Percentiles rank a stretch among this genome's conserved stretches.
phyloP scores from a whole-genome alignment of 2,888 invertebrate genomes.

The Leuctra nigra region DNA sequence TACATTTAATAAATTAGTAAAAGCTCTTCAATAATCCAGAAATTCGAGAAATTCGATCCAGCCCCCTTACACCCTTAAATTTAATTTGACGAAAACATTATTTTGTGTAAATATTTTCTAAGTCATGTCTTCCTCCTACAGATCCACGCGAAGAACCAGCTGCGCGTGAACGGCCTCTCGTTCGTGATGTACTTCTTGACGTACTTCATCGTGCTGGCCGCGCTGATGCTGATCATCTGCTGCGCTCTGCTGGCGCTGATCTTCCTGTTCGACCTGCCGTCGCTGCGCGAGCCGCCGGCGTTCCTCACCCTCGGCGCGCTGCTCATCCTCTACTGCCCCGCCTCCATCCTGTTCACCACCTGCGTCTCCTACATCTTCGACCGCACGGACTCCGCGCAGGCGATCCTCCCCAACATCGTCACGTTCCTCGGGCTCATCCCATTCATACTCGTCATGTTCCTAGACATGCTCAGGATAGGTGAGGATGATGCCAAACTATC shows the following conservation, averaged over 20 bases:
- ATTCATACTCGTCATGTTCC: conserved; percentile 60
- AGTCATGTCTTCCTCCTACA: too few relatives aligned
- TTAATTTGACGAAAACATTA: too few relatives aligned
- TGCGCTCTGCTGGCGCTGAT: conserved; percentile 57
- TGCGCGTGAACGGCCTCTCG: conserved; percentile 72
- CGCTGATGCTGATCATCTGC: conserved; percentile 61
- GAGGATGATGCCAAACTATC: too few relatives aligned
- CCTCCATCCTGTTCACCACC: conserved; percentile 68
- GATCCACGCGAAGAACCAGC: conserved; percentile 75
- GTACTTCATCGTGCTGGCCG: conserved; percentile 64
- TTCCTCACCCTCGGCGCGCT: conserved; percentile 59
- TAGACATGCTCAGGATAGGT: conserved; percentile 68
- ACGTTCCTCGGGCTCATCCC: conserved; percentile 70
- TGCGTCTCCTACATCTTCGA: conserved; percentile 74
- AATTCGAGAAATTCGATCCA: too few relatives aligned
- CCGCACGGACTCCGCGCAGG: conserved; percentile 75
- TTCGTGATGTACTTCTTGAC: conserved; percentile 68
- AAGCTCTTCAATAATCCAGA: too few relatives aligned
- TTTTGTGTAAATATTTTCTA: too few relatives aligned
- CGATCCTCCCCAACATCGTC: conserved; percentile 68
- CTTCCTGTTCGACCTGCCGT: conserved; percentile 61
- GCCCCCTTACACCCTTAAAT: too few relatives aligned
- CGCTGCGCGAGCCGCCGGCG: conserved; percentile 61
- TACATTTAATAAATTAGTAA: too few relatives aligned
- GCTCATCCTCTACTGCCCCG: conserved; percentile 63